Conservation (phyloP, 2,113 vertebrate genomes). For the Halcyon malimbica region DNA sequence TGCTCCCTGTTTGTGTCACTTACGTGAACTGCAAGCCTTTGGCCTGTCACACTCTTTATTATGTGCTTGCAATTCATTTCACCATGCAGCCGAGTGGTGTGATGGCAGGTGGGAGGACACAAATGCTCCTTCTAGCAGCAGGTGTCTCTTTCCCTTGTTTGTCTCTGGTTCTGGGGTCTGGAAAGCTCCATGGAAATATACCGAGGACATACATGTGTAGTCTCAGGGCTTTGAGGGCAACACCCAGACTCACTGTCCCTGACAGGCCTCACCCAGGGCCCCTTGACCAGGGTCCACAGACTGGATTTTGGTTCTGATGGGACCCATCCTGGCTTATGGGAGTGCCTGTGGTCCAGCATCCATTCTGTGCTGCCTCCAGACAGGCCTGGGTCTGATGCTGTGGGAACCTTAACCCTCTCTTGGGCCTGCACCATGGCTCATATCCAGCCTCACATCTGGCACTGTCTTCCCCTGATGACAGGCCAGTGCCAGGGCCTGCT, state of each 20-base stretch:
- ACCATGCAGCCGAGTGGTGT: accelerated
- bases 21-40: background rate
- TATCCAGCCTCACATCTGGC: background rate
- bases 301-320: background rate
- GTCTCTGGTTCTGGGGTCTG: background rate
- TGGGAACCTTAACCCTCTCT: background rate
- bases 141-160: accelerated
- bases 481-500: background rate
- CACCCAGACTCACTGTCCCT: background rate
- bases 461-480: accelerated
- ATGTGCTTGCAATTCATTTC: background rate
- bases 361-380: background rate
- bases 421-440: no score
- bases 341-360: accelerated
- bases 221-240: accelerated
- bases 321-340: no score
- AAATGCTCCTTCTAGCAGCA: accelerated
- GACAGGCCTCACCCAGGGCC: background rate
- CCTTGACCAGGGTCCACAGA: background rate
- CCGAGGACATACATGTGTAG: accelerated
- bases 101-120: background rate
- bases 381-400: background rate
- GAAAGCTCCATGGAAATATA: background rate
- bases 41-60: background rate
- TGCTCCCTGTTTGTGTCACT: background rate